phyloP scores from a whole-genome alignment of 1,140 invertebrate genomes.

The Gryon sp. region DNA sequence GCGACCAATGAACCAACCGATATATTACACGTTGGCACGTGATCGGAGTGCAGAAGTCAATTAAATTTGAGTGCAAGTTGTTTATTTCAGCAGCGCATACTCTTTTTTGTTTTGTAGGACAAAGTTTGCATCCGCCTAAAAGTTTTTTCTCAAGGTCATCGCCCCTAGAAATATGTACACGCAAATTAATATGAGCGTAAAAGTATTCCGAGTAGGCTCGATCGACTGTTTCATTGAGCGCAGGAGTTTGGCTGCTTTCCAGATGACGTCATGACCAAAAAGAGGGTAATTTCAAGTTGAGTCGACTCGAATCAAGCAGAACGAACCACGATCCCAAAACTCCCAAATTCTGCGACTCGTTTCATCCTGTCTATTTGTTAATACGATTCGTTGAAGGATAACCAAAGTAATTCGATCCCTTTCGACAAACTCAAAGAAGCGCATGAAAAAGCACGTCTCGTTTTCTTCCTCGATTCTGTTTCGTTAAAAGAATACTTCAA shows the following conservation, averaged over 20 bases:
- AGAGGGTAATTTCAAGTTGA: conserved; percentile 56
- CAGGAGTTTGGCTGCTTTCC: conserved; percentile 67
- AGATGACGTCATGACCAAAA: conserved; percentile 70
- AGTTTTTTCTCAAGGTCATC: conserved; percentile 63
- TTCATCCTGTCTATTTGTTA: conserved; percentile 19
- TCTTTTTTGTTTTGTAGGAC: conserved; percentile 3
- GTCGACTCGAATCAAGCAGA: conserved; percentile 46
- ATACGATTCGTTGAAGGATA: conserved; percentile 36
- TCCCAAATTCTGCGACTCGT: too few relatives aligned
- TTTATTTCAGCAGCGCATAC: background rate
- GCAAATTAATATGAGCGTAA: conserved; percentile 65
- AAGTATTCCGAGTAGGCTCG: conserved; percentile 40
- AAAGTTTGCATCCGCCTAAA: conserved; percentile 1
- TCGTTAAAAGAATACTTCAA: too few relatives aligned
- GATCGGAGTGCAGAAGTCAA: conserved; percentile 29
- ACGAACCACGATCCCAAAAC: conserved; percentile 19
- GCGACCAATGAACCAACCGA: conserved; percentile 21
- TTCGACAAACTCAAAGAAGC: too few relatives aligned
- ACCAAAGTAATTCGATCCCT: conserved; percentile 34
- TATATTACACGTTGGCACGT: conserved; percentile 23
- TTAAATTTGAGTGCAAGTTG: conserved; percentile 36
- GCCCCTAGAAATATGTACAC: conserved; percentile 59
- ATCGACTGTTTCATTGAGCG: conserved; percentile 72
- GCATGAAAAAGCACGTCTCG: too few relatives aligned
- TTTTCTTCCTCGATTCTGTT: too few relatives aligned